Base-by-base conservation (phyloP, 2,113 vertebrate species). In the Clarias magur region DNA sequence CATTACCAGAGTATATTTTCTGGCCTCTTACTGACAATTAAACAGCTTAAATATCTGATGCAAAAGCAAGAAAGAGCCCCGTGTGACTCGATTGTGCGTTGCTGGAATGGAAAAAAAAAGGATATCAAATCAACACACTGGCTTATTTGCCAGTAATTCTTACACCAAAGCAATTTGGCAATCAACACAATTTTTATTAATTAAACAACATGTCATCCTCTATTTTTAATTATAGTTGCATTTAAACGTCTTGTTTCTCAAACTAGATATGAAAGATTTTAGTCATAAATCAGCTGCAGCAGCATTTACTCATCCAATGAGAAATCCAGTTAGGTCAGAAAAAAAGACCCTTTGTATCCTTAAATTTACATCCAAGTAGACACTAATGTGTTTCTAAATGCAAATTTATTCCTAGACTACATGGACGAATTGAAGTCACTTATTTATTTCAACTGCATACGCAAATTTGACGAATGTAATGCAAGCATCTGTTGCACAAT, bases 41-140 rank as follows among this genome's bases (percentile, higher is more conserved):
- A 85, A 30, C 30, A 34, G 17, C 59, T 67, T 42, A 73, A 84
- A 84, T 16, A 21, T 60, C 38, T 73, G 34, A 84, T 72, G 53
- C 30, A 72, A 72, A 72, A 57, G 16, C 27, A 34, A 84, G 54
- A 25, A 53, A 17, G 30, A n/a, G 16, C 19, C 30, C 21, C 25
- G 54, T 38, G 70, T 42, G 54, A 53, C 10, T 13, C 17, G 54
- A 70, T 34, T 57, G 65, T 73, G 54, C n/a, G 30, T 13, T 15
- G 27, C 10, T 54, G 60, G 27, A 54, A 70, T 57, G 53, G 11
- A 6, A 2, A 30, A 57, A 57, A 12, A 13, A 3, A 59, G 38
- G 6, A 38, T 59, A 17, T 30, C 17, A 59, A 54, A 80, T 54
- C 16, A 56, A 67, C 30, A 53, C n/a, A 12, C 34, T 48, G 8